Conservation (phyloP, 2,797 vertebrate species). For the Glossophaga mutica region DNA sequence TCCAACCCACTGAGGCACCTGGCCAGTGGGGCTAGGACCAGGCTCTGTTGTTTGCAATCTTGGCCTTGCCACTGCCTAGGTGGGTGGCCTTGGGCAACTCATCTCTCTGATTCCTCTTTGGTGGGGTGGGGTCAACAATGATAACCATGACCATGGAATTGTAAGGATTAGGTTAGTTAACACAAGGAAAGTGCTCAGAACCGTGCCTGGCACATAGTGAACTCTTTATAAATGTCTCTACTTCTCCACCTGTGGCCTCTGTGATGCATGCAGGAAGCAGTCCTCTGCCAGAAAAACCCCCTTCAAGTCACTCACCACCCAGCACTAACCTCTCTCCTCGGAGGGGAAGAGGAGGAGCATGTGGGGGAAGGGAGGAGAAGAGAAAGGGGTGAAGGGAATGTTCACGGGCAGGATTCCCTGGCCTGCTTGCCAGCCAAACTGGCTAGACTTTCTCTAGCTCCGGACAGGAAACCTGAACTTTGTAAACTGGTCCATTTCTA, state of each 20-base stretch:
- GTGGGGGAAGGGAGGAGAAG: neutral
- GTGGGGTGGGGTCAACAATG: neutral
- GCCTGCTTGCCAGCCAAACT: neutral
- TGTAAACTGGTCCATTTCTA: constrained; percentile 54
- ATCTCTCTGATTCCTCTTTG: neutral
- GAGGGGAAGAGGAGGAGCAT: neutral
- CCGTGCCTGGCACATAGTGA: neutral
- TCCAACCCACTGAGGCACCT: neutral
- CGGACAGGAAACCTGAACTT: constrained; percentile 68
- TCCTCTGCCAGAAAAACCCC: neutral
- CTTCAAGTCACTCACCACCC: neutral
- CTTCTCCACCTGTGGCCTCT: neutral
- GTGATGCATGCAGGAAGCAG: neutral
- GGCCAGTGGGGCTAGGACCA: neutral
- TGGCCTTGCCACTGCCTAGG: neutral
- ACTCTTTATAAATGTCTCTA: neutral
- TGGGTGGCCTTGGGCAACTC: neutral
- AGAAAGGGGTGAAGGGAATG: neutral
- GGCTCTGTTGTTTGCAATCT: neutral
- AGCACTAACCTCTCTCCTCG: neutral
- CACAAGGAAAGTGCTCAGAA: neutral
- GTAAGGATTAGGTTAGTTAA: neutral
- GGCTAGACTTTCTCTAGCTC: constrained; percentile 44
- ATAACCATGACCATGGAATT: neutral
- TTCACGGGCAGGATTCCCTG: neutral